Evolutionary conservation across 2,888 invertebrate genomes (phyloP), one percentile per base, ranked within the genome.

Genomic region (Oscheius sp.): DNA sequence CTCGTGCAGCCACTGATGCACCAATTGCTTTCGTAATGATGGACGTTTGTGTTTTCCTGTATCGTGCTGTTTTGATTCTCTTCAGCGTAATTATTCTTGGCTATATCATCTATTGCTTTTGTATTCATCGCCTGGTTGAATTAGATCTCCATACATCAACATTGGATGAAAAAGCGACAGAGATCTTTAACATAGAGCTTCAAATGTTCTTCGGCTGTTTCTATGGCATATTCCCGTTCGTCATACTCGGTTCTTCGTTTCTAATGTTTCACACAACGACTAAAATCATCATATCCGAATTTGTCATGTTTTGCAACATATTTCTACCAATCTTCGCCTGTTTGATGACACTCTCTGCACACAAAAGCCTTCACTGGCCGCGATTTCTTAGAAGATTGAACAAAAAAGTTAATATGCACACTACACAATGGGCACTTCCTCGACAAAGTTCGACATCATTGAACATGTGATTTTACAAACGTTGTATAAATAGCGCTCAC

Each of bases 401-500:
- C 1, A 26, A 17, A 2, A 22, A 17, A 3, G n/a, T n/a, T n/a
- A 28, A 28, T n/a, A 20, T 26, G 17, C n/a, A 17, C n/a, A 17
- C 24, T 9, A n/a, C 44, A 5, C 41, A 59, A 28, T 59, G 59
- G 59, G 59, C 59, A 22, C 8, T 44, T 17, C 59, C 41, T 2
- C 2, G 59, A 26, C 41, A 59, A 41, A 59, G 59, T 28, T 28
- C 44, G n/a, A 33, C 22, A 22, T 22, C 38, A 9, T 17, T 26
- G 14, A 8, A 6, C 12, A 33, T 32, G 33, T 38, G 8, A 36
- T 14, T 1, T n/a, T 14, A 44, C 24, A 24, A 59, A 24, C 22
- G 1, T 14, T 92, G 91, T 22, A 91, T 9, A 32, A 28, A 14
- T 14, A 36, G 28, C n/a, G n/a, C 14, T 12, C 51, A 82, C 77